Conservation (phyloP, 2,888 invertebrate species). For the Amiota mariae region DNA sequence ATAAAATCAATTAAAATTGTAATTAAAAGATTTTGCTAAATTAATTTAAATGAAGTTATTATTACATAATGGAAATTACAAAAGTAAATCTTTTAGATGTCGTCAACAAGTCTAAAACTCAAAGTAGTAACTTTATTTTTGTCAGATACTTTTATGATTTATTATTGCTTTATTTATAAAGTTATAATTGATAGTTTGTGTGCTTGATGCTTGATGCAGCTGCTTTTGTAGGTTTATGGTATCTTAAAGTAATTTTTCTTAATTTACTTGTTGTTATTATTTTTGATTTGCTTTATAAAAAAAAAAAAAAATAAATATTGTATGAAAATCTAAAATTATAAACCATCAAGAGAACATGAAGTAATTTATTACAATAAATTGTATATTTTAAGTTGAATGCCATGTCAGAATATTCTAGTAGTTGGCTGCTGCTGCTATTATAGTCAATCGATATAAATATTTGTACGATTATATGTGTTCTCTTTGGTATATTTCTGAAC, state of each 20-base stretch:
- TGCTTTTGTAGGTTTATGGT: not conserved
- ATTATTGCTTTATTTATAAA: not conserved
- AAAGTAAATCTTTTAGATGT: not conserved
- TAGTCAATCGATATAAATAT: no score
- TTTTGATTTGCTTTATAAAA: not conserved
- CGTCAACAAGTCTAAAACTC: not conserved
- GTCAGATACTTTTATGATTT: not conserved
- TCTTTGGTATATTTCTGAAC: no score
- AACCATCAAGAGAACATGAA: not conserved
- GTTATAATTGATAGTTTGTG: not conserved
- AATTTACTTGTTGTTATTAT: not conserved
- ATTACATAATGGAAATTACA: not conserved
- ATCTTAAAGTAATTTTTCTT: no score
- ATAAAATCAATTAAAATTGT: not conserved
- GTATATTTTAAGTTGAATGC: no score
- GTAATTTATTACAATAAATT: no score
- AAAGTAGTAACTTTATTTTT: not conserved
- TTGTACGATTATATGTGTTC: no score
- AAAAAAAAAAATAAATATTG: not conserved
- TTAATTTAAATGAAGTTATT: no score
- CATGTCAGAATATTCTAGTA: not conserved
- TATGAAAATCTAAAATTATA: no score
- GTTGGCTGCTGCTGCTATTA: no score
- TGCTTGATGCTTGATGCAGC: no score
- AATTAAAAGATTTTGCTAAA: not conserved